phyloP scores from a whole-genome alignment of 2,797 vertebrate genomes.

The Falco berigora region DNA sequence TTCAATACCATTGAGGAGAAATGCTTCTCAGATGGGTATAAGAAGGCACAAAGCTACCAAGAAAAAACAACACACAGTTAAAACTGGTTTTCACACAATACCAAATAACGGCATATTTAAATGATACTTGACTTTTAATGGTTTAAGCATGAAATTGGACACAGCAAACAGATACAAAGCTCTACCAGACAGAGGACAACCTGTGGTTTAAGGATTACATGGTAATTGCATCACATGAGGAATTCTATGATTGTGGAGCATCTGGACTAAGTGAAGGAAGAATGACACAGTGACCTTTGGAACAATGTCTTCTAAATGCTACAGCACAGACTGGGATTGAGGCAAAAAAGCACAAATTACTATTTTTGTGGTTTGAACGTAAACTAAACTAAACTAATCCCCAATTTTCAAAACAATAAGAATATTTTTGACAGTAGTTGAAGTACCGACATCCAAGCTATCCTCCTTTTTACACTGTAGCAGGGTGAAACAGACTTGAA shows the following conservation, averaged over 20 bases:
- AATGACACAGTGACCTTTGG: conserved; percentile 8
- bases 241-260: not conserved
- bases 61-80: not conserved
- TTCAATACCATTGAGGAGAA: not conserved
- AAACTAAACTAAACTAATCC: not conserved
- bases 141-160: not conserved
- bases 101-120: not conserved
- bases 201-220: not conserved
- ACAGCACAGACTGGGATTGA: not conserved
- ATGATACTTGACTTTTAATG: not conserved
- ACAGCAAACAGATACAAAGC: not conserved
- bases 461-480: not conserved
- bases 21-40: not conserved
- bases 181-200: not conserved
- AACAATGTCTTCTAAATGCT: not conserved
- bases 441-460: not conserved
- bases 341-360: not conserved
- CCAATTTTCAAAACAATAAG: not conserved
- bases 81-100: not conserved
- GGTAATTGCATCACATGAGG: not conserved
- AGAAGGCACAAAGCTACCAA: not conserved
- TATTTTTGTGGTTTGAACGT: not conserved
- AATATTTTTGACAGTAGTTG: not conserved
- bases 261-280: not conserved
- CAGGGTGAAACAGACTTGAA: not conserved